Conservation (phyloP, 2,888 invertebrate species). For the Drosophila vallismaia region DNA sequence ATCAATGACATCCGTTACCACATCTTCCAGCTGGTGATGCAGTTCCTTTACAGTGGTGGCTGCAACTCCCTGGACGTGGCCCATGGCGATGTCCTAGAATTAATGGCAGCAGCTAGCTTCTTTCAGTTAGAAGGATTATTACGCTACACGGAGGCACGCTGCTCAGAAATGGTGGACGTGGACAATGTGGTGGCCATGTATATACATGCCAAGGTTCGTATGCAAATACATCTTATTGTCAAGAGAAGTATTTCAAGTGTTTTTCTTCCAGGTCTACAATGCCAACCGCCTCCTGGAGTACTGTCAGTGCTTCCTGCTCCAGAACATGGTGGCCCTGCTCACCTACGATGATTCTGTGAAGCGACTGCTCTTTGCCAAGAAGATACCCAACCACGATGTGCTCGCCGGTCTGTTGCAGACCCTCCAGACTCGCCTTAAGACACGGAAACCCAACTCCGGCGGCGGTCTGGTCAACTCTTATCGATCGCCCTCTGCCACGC, state of each 20-base stretch:
- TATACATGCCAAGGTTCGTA: conserved; percentile 93
- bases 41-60: conserved; percentile 95
- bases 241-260: background rate
- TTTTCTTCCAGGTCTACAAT: conserved; percentile 89
- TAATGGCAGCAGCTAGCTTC: conserved; percentile 96
- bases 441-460: conserved; percentile 83
- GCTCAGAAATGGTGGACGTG: conserved; percentile 92
- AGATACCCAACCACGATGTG: conserved; percentile 95
- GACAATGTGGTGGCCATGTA: conserved; percentile 96
- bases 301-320: conserved; percentile 94
- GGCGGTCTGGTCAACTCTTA: conserved; percentile 71
- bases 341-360: conserved; percentile 96
- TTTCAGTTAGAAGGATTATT: conserved; percentile 94
- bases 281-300: conserved; percentile 94
- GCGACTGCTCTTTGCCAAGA: conserved; percentile 93
- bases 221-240: too few relatives aligned
- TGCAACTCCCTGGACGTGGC: conserved; percentile 91
- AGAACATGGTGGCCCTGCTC: conserved; percentile 96
- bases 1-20: conserved; percentile 96
- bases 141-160: conserved; percentile 93
- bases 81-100: conserved; percentile 91
- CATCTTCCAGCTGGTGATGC: conserved; percentile 95
- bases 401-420: conserved; percentile 91
- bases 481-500: conserved; percentile 75
- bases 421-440: conserved; percentile 92